Conservation (phyloP, 1,140 invertebrate genomes). For the Acromyrmex charruanus region DNA sequence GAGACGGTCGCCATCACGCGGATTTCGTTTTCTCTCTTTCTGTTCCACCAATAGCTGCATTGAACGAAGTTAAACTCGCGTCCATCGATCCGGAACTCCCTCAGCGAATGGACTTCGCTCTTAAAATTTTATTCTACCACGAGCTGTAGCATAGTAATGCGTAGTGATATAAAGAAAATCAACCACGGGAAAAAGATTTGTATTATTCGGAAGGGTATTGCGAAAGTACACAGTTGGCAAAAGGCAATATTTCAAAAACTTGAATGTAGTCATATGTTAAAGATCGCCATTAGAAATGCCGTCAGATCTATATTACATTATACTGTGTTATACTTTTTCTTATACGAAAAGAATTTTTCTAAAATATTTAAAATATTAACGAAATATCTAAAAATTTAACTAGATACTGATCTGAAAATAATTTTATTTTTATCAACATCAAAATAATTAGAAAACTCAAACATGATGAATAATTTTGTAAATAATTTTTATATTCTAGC, state of each 20-base stretch:
- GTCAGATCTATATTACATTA: neutral
- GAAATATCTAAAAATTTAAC: too few relatives aligned
- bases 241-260: neutral
- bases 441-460: too few relatives aligned
- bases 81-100: conserved; percentile 50
- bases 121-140: conserved; percentile 56
- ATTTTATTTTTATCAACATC: too few relatives aligned
- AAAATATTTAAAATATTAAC: too few relatives aligned
- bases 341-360: too few relatives aligned
- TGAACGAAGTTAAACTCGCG: conserved; percentile 53
- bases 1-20: conserved; percentile 43
- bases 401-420: too few relatives aligned
- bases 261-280: neutral
- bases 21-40: neutral
- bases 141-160: conserved; percentile 1
- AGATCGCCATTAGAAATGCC: neutral
- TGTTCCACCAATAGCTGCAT: conserved; percentile 8
- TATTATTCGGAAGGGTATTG: conserved; percentile 15
- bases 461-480: too few relatives aligned
- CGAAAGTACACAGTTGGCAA: neutral
- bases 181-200: neutral
- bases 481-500: too few relatives aligned
- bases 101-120: conserved; percentile 44
- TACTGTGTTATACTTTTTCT: too few relatives aligned
- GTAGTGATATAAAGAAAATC: conserved; percentile 28